These are phyloP conservation scores for Sarcophaga bullata DNA, from an alignment of 1,140 invertebrate species.

Conservation along the genomic window DNA sequence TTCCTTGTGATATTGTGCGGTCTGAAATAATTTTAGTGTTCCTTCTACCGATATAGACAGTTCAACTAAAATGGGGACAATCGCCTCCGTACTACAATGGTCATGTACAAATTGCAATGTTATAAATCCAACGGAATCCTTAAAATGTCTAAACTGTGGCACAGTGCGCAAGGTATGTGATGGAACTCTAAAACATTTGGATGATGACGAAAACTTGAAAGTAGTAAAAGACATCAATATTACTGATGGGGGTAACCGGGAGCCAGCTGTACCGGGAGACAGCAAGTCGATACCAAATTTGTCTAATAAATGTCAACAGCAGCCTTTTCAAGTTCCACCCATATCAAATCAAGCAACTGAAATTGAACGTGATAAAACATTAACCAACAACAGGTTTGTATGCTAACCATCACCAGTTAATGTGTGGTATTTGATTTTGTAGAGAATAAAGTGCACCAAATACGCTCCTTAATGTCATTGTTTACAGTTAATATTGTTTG, in stretches of 20 bases:
- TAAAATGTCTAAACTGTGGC: slow-evolving; percentile 83
- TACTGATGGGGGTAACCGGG: neutral
- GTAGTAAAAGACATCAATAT: neutral
- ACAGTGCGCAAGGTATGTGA: slow-evolving; percentile 68
- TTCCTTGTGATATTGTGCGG: neutral
- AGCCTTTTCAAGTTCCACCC: neutral
- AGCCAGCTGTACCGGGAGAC: slow-evolving; percentile 20
- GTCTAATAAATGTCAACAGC: neutral
- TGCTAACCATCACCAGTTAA: neutral
- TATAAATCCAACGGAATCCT: slow-evolving; percentile 85
- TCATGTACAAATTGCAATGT: slow-evolving; percentile 85
- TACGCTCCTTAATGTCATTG: neutral
- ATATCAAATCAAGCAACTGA: slow-evolving; percentile 3
- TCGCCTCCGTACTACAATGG: slow-evolving; percentile 90
- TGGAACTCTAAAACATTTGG: slow-evolving; percentile 50
- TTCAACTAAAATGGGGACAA: slow-evolving; percentile 77
- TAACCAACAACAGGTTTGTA: slow-evolving; percentile 35
- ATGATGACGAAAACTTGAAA: slow-evolving; percentile 35
- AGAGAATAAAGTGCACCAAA: too few relatives aligned
- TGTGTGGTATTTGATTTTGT: too few relatives aligned
- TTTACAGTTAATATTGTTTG: neutral
- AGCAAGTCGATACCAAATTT: slow-evolving; percentile 32
- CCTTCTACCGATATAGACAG: neutral
- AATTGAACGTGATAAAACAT: slow-evolving; percentile 17
- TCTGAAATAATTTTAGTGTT: neutral